A percentile compares a stretch with the other conserved stretches of the same genome.
These are phyloP conservation scores for Thymelicus sylvestris DNA, from an alignment of 2,888 invertebrate species.

Conservation along the genomic window DNA sequence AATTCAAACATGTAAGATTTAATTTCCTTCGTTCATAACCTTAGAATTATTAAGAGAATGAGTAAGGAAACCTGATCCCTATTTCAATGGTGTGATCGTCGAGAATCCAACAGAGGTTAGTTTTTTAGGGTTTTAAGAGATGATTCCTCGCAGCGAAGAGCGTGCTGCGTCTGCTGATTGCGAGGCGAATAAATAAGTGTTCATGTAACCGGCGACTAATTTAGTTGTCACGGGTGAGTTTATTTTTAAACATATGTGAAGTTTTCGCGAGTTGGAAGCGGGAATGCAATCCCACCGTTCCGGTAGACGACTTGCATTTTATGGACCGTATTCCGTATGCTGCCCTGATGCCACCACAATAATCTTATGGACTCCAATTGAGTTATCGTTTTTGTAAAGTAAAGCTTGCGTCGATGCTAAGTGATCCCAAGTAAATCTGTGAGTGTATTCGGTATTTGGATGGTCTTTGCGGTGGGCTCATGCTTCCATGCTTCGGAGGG, in stretches of 20 bases:
- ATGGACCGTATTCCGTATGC: no score
- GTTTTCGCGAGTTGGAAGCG: slow-evolving; percentile 31
- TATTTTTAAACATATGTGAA: slow-evolving; percentile 51
- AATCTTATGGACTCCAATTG: no score
- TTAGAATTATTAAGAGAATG: not conserved
- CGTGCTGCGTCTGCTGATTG: slow-evolving; percentile 60
- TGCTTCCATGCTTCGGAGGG: no score
- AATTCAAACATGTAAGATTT: not conserved
- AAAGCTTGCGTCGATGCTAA: no score
- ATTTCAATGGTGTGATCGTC: not conserved
- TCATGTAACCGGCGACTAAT: slow-evolving; percentile 54
- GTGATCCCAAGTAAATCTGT: no score
- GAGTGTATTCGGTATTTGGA: no score
- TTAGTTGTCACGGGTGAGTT: slow-evolving; percentile 57
- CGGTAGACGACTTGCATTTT: slow-evolving; percentile 1
- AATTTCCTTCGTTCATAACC: not conserved
- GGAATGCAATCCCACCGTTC: slow-evolving; percentile 11
- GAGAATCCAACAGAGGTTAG: slow-evolving; percentile 2
- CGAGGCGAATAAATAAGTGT: slow-evolving; percentile 57
- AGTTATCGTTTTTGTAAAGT: no score
- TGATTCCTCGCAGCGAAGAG: slow-evolving; percentile 37
- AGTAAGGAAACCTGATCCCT: slow-evolving; percentile 14
- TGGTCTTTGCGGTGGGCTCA: no score
- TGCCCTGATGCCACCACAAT: no score
- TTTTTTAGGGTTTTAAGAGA: slow-evolving; percentile 21